Evolutionary conservation across 2,888 invertebrate species (phyloP), one percentile per base, ranked within the genome.

Genomic region (Arenicola marina): DNA sequence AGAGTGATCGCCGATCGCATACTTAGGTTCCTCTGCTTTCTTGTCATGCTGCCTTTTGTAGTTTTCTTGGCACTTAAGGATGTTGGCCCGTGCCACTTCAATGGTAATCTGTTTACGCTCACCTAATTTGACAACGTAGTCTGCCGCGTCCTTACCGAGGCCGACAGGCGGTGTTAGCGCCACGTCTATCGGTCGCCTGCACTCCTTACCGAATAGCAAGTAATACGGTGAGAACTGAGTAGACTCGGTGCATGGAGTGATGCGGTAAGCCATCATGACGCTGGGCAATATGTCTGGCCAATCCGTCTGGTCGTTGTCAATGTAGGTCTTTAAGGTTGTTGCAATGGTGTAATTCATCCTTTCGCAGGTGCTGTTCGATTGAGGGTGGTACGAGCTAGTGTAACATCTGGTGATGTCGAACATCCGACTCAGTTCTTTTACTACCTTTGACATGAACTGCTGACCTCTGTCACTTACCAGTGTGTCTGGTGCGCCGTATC

Each of bases 361-460:
- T n/a, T n/a, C n/a, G 26, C 46, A 57, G 7, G 46, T 18, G n/a
- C 45, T 7, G 29, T 57, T 57, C 28, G 46, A 26, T n/a, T 44
- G 7, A 18, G 57, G 57, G 46, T 57, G 46, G 57, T 57, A 57
- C 11, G 26, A 26, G 31, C 46, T 57, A 24, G 57, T 57, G 4
- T 7, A 4, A 7, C 11, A 4, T 18, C 29, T 44, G 28, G 57
- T 57, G 26, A 46, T 57, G 26, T 57, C 45, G 24, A 57, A 57
- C 7, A 38, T 56, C n/a, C n/a, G n/a, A n/a, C 38, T n/a, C 11
- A 56, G 4, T 38, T 56, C 38, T 38, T 34, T 32, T 7, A 56
- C 38, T n/a, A 56, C 18, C 34, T 11, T 26, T 18, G 56, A 38
- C 56, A 56, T 57, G 24, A 57, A 57, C 18, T 57, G 44, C 4